A percentile compares a stretch with the other conserved stretches of the same genome.
Evolutionary conservation across 2,888 invertebrate genomes (phyloP).

Genomic region (Gnatocerus cornutus): DNA sequence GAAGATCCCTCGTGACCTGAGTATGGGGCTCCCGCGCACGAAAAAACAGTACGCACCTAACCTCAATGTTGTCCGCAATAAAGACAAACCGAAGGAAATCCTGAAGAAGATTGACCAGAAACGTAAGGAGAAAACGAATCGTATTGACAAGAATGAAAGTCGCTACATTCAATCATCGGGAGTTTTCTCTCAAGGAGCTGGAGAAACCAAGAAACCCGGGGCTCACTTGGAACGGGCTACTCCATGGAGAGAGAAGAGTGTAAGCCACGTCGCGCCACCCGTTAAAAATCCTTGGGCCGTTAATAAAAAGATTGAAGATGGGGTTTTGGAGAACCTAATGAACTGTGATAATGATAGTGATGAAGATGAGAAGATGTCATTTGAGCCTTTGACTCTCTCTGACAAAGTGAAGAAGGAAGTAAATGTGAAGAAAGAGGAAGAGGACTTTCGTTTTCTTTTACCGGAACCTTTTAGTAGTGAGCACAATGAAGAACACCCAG

Average conservation of each 20-base stretch:
- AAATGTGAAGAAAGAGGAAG: constrained; percentile 45
- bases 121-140: constrained; percentile 47
- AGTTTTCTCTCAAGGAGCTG: constrained; percentile 67
- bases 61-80: constrained; percentile 66
- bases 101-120: constrained; percentile 54
- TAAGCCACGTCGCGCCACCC: background rate
- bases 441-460: constrained; percentile 33
- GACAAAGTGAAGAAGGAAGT: constrained; percentile 49
- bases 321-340: constrained; percentile 60
- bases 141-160: constrained; percentile 38
- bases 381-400: constrained; percentile 52
- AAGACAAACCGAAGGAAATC: constrained; percentile 63
- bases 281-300: constrained; percentile 58
- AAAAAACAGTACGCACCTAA: constrained; percentile 68
- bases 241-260: constrained; percentile 49
- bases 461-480: constrained; percentile 58
- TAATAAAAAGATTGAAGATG: constrained; percentile 61
- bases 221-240: constrained; percentile 20
- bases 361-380: constrained; percentile 61
- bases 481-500: constrained; percentile 62
- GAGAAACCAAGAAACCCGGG: constrained; percentile 31
- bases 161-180: constrained; percentile 64
- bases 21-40: constrained; percentile 65
- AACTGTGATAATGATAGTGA: constrained; percentile 59
- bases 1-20: constrained; percentile 65